phyloP scores from a whole-genome alignment of 2,113 vertebrate species.

The Clarias magur region DNA sequence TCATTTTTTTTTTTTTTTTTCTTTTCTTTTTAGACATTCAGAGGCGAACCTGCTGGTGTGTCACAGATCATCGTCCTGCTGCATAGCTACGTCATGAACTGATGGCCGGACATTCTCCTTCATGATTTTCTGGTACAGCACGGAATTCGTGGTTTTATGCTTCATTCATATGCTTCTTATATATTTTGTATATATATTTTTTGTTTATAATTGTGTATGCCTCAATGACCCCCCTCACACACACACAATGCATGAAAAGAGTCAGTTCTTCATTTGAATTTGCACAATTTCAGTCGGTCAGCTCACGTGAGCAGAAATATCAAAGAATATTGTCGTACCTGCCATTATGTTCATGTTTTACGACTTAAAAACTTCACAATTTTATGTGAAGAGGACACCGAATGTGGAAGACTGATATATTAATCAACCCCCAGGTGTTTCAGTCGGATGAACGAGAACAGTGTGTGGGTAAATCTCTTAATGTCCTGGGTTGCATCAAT shows the following conservation, averaged over 20 bases:
- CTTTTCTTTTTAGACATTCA: too few species aligned
- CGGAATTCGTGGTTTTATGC: too few species aligned
- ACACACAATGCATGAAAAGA: not conserved
- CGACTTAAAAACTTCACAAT: not conserved
- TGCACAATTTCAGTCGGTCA: not conserved
- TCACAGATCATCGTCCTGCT: too few species aligned
- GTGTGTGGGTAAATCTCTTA: conserved; percentile 10
- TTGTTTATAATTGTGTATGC: not conserved
- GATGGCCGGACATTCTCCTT: too few species aligned
- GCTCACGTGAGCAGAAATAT: not conserved
- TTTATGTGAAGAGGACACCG: not conserved
- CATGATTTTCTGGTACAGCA: too few species aligned
- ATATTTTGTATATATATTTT: too few species aligned
- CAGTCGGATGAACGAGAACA: not conserved
- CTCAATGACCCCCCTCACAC: too few species aligned
- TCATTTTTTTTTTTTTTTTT: too few species aligned
- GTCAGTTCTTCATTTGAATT: not conserved
- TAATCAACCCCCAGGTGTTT: conserved; percentile 12
- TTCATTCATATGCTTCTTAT: too few species aligned
- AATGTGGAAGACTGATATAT: conserved; percentile 14
- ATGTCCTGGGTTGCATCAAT: not conserved
- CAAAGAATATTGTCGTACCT: not conserved
- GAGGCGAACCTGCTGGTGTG: too few species aligned
- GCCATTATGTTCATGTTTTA: not conserved
- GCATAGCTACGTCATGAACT: too few species aligned